Base-by-base conservation (phyloP, 2,888 invertebrate genomes). In the Erebia epiphron region DNA sequence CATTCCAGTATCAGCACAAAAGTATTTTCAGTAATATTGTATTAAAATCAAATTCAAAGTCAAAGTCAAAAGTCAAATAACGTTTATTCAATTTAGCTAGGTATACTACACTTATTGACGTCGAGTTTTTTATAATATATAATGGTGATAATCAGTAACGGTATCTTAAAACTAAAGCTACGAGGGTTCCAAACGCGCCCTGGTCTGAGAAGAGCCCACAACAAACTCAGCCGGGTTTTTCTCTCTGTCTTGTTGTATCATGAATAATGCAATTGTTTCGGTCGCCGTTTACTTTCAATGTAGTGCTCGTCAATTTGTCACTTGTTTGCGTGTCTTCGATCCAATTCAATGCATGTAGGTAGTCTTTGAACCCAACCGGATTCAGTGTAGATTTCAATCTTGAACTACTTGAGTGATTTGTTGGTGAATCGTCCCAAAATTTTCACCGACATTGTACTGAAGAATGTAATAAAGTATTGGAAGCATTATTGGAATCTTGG, bases 251-350 rank as follows among this genome's bases (percentile, higher is more conserved):
- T 57, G 70, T 63, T 75, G 76, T 71, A 77, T 46, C 74, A 82
- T 86, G 86, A 85, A 86, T 86, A 81, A 86, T 86, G 79, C 82
- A 86, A 70, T 46, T 16, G 73, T 62, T 68, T 71, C 71, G 75
- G 77, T 76, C 80, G 79, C 81, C 79, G 77, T 81, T 83, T 77
- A 78, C 80, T 82, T 83, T 79, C 79, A 81, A 82, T 78, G 80
- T 77, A 77, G 75, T 78, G 79, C 79, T 79, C 77, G 75, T 78
- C 77, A 79, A 84, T 85, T 81, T 82, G 82, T 83, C 80, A 75
- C 79, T 81, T 78, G 82, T 80, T 80, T 81, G 77, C 78, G 74
- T 65, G 71, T 79, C 78, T 78, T 81, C 79, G 75, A 78, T 78
- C 75, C 69, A 76, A 62, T 57, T 49, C 46, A 62, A 49, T 62